Evolutionary conservation across 2,113 vertebrate species (phyloP), one percentile per base, ranked within the genome.

Genomic region (Saguinus imperator): DNA sequence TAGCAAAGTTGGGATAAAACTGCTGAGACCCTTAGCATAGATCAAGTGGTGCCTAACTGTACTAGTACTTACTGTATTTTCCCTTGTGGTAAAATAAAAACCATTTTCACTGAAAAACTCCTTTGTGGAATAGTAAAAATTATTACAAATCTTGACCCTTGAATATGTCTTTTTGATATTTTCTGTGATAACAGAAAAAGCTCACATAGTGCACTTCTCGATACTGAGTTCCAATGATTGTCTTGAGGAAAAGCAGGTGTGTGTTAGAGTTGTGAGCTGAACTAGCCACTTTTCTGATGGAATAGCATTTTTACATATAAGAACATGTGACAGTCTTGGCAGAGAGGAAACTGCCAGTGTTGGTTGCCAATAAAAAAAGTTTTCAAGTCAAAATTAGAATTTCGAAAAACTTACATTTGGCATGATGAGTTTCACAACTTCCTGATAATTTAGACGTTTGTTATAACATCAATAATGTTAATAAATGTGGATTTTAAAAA

Each of bases 321-420:
- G 83, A 80, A 75, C 5, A 27, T 75, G 50, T 40, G 64, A 70
- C 13, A 75, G 3, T 79, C 89, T 66, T 94, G 75, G 73, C 73
- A 95, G 75, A 6, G 61, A 64, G 12, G 61, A 64, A 75, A 43
- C 58, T 57, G 29, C 76, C 21, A 25, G 48, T 52, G 11, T 80
- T 64, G 35, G 32, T 84, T 89, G 73, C 89, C 76, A 97, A 13
- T 64, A 64, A 79, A 61, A 95, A 88, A 90, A 89, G 50, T 43
- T 70, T 68, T 79, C 3, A 76, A 82, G 61, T 45, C 95, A 85
- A 94, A 95, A 80, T 94, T 61, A 87, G n/a, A 84, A 80, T 95
- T 94, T 72, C n/a, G 6, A 85, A 91, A 91, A 89, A 45, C 48
- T 73, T 80, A 52, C 52, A 48, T 68, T 66, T 96, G 91, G 75